Base-by-base conservation (phyloP, 1,140 invertebrate genomes). In the Phenacoccus solenopsis region DNA sequence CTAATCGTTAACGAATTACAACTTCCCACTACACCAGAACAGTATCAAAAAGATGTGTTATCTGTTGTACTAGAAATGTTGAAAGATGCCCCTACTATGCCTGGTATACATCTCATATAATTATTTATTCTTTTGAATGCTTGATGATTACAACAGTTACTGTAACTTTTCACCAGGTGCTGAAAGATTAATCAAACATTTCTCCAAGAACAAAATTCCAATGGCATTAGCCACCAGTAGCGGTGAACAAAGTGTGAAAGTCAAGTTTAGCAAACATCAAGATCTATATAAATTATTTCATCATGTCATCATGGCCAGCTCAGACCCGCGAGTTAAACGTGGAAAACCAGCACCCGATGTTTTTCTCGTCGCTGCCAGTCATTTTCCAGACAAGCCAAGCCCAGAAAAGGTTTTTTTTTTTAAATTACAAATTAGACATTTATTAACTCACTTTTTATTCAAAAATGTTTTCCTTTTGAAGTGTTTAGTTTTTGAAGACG, bases 281-380 rank as follows among this genome's bases (percentile, higher is more conserved):
- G 64, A 67, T 12, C 35, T 70, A 12, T 72, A 89, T 68, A 73
- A 76, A n/a, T 76, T 89, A n/a, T 96, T 96, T 77, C 79, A 88
- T 75, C 94, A 95, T 77, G 84, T 86, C 74, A 93, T 97, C 0
- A 85, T 88, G 73, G 92, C 90, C 0, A 89, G 89, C 64, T 87
- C 88, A 16, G 95, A 98, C 80, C 84, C 87, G 1, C 93, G 96
- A 72, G 91, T 98, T 0, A 89, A 88, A 74, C 82, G 85, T 73
- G 94, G 95, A 24, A 98, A 98, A 83, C 96, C 96, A 13, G 85
- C 87, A 72, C 96, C 96, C 0, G 94, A 98, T 79, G 93, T 95
- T 75, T 98, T 96, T 78, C 78, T 94, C 10, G 84, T 94, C 0
- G 90, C 90, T 72, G 91, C 93, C 2, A 81, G 82, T 3, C 81